Percentiles rank a stretch among this genome's conserved stretches.
Conservation (phyloP, 2,888 invertebrate species). For the Clepsis dumicolana region DNA sequence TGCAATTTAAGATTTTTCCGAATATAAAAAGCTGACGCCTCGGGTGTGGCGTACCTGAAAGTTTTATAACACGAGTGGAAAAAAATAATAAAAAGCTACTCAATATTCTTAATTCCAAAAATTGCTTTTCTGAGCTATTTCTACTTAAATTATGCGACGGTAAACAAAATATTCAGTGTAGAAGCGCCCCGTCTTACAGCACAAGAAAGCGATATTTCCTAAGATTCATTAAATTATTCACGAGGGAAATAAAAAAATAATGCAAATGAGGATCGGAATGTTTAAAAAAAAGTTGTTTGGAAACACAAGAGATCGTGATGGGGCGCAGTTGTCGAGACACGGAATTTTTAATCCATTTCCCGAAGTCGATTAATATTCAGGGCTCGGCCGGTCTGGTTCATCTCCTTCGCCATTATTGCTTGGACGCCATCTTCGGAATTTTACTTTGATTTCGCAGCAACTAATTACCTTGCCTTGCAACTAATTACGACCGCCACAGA, state of each 20-base stretch:
- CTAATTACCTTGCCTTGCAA: constrained; percentile 79
- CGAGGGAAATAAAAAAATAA: constrained; percentile 79
- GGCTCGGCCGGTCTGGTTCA: constrained; percentile 84
- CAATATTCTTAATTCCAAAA: no score
- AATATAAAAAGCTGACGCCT: constrained; percentile 51
- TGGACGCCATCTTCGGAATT: constrained; percentile 70
- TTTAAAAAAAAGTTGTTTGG: constrained; percentile 84
- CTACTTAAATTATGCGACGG: not conserved
- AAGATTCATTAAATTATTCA: constrained; percentile 85
- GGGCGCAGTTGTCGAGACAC: constrained; percentile 74
- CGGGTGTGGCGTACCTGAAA: constrained; percentile 39
- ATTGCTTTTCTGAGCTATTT: no score
- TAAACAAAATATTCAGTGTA: constrained; percentile 15
- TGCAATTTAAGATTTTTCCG: constrained; percentile 69
- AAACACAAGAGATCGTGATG: constrained; percentile 77
- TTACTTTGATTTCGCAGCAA: constrained; percentile 77
- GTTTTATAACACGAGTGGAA: not conserved
- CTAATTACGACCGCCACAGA: constrained; percentile 56
- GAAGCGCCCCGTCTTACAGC: constrained; percentile 50
- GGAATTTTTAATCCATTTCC: constrained; percentile 87
- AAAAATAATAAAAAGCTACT: no score
- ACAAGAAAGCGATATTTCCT: constrained; percentile 71
- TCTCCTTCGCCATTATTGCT: constrained; percentile 83
- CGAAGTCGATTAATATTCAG: constrained; percentile 85
- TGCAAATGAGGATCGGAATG: constrained; percentile 79